Evolutionary conservation across 2,888 invertebrate genomes (phyloP).

Genomic region (Trypoxylon attenuatum): DNA sequence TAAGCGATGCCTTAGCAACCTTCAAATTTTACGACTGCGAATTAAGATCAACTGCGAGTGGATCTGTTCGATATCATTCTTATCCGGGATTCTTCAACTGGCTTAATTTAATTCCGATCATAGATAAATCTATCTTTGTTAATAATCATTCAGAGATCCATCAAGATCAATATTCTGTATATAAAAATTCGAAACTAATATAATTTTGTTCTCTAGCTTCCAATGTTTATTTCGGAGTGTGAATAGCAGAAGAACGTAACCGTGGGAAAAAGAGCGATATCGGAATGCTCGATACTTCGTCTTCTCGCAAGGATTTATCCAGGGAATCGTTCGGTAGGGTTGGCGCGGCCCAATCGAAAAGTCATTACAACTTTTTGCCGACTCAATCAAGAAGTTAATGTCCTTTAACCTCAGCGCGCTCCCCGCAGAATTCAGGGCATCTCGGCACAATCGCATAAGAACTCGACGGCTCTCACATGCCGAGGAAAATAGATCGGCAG

Average conservation of each 20-base stretch:
- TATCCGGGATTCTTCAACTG: neutral
- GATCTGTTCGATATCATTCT: slow-evolving; percentile 23
- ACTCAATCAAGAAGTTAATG: slow-evolving; percentile 73
- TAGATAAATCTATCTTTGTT: slow-evolving; percentile 10
- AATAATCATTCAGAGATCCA: too few species aligned
- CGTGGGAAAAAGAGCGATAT: neutral
- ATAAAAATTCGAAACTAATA: too few species aligned
- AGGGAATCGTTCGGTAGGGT: slow-evolving; percentile 25
- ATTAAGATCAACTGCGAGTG: slow-evolving; percentile 58
- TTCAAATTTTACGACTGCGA: slow-evolving; percentile 57
- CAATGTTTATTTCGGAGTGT: too few species aligned
- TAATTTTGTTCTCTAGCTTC: too few species aligned
- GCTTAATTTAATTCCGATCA: slow-evolving; percentile 23
- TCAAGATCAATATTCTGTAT: neutral
- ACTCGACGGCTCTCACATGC: slow-evolving; percentile 71
- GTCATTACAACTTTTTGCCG: slow-evolving; percentile 73
- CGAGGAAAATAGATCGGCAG: slow-evolving; percentile 69
- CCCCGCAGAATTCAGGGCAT: slow-evolving; percentile 61
- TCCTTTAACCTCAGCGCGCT: slow-evolving; percentile 68
- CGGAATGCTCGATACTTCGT: neutral
- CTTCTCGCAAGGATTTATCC: neutral
- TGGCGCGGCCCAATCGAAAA: slow-evolving; percentile 64
- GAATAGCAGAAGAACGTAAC: neutral
- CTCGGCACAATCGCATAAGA: slow-evolving; percentile 62
- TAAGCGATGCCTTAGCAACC: slow-evolving; percentile 49